Evolutionary conservation across 2,888 invertebrate genomes (phyloP).

Genomic region (Barypeithes pellucidus): DNA sequence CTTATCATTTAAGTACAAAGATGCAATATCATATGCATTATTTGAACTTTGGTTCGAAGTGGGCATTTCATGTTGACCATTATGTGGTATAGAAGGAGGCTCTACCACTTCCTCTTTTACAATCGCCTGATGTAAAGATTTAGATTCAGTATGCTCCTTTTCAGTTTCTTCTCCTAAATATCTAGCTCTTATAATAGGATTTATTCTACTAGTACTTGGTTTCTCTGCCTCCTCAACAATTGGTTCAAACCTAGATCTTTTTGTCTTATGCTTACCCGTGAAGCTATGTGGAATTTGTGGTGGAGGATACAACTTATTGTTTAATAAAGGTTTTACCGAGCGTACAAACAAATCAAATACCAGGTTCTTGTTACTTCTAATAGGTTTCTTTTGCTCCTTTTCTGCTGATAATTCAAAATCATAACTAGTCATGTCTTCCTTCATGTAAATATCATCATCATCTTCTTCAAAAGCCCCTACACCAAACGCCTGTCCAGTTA

Average conservation of each 20-base stretch:
- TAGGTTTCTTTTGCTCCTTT: constrained; percentile 61
- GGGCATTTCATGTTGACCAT: neutral
- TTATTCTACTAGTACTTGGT: constrained; percentile 63
- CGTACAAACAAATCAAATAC: constrained; percentile 72
- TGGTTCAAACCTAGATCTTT: constrained; percentile 74
- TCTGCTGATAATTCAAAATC: constrained; percentile 83
- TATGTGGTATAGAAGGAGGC: neutral
- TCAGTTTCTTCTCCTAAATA: constrained; percentile 63
- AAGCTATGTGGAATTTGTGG: constrained; percentile 78
- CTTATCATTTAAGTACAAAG: constrained; percentile 70
- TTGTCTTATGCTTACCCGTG: constrained; percentile 74
- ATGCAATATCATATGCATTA: constrained; percentile 50
- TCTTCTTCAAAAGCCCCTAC: constrained; percentile 98
- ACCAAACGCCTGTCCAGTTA: constrained; percentile 93
- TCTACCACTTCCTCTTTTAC: constrained; percentile 17
- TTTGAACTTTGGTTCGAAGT: neutral
- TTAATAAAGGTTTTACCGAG: constrained; percentile 62
- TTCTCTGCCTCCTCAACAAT: constrained; percentile 61
- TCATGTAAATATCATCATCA: constrained; percentile 93
- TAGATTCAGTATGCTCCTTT: constrained; percentile 55
- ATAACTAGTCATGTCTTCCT: constrained; percentile 93
- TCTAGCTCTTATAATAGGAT: constrained; percentile 63
- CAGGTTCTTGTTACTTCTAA: constrained; percentile 55
- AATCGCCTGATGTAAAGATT: constrained; percentile 29
- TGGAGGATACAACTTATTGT: constrained; percentile 72